Evolutionary conservation across 1,140 invertebrate genomes (phyloP), one percentile per base, ranked within the genome.

Genomic region (Procambarus virginalis): DNA sequence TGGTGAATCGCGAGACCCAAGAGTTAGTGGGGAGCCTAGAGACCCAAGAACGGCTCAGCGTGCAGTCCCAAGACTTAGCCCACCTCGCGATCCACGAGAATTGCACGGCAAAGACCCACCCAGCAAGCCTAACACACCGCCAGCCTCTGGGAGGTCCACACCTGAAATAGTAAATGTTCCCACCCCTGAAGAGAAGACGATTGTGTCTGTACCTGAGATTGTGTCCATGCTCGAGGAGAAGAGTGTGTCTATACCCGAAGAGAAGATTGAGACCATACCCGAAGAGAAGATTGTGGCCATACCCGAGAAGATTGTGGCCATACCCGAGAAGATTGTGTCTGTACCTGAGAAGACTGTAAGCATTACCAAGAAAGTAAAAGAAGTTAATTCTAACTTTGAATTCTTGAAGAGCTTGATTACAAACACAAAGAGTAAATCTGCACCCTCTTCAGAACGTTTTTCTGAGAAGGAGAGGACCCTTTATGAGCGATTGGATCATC

Each of bases 401-500:
- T 89, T 89, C 46, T 55, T 89, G 75, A 83, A 84, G 46, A 76
- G 82, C 49, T 68, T 89, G 14, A 89, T 89, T 73, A 79, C 70
- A 17, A 84, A 51, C 58, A 77, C 34, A 46, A 79, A 64, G 45
- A 51, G 45, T 2, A 70, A 75, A 3, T 20, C 81, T 4, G 48
- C 55, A 20, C 60, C 82, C 20, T 89, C 75, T 73, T 46, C 60
- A 22, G 49, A 83, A 34, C 9, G n/a, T 17, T 89, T 80, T 45
- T 79, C 88, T 4, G 81, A 84, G 14, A 89, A 89, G 80, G 88
- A 89, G 48, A 48, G 79, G 5, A 14, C 64, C 17, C 51, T 88
- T 64, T 88, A 88, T 49, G 60, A 81, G 20, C 86, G 78, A 34
- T 60, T 88, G 58, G 88, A 89, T 60, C 88, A 89, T 49, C 88